Percentiles rank a stretch among this genome's conserved stretches.
Conservation (phyloP, 2,888 invertebrate species). For the Drosophila nigricruria region DNA sequence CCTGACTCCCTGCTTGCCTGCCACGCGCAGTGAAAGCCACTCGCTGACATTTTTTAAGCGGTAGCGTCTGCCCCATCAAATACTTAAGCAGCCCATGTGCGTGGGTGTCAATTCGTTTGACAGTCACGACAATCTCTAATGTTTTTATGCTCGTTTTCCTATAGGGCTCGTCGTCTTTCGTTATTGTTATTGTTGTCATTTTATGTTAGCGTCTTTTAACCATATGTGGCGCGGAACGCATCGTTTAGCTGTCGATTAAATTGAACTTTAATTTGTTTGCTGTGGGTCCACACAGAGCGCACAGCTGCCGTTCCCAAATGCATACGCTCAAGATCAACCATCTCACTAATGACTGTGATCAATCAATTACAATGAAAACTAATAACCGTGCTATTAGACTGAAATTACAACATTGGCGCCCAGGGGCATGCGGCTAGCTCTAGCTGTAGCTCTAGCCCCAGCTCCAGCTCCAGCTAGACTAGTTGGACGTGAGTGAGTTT, state of each 20-base stretch:
- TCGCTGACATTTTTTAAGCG: conserved; percentile 24
- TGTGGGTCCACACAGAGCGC: conserved; percentile 23
- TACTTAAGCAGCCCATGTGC: conserved; percentile 28
- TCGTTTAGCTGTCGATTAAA: conserved; percentile 53
- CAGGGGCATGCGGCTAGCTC: conserved; percentile 37
- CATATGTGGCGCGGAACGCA: conserved; percentile 25
- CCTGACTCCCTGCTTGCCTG: not conserved
- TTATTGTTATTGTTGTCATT: conserved; percentile 3
- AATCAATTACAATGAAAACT: conserved; percentile 75
- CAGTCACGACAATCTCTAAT: conserved; percentile 39
- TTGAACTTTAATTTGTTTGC: conserved; percentile 55
- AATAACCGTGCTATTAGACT: conserved; percentile 72
- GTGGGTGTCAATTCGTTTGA: conserved; percentile 67
- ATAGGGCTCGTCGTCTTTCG: conserved; percentile 14
- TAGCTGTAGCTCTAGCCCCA: conserved; percentile 10
- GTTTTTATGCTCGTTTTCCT: conserved; percentile 10
- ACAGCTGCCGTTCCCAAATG: conserved; percentile 37
- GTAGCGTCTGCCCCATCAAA: conserved; percentile 40
- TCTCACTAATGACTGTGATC: conserved; percentile 63
- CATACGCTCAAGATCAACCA: conserved; percentile 47
- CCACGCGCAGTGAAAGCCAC: conserved; percentile 36
- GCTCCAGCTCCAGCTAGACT: conserved; percentile 14
- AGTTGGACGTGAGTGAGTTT: conserved; percentile 36
- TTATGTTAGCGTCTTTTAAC: conserved; percentile 22
- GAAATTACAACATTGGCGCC: conserved; percentile 58